Base-by-base conservation (phyloP, 2,797 vertebrate genomes). In the Pachyuromys duprasi region DNA sequence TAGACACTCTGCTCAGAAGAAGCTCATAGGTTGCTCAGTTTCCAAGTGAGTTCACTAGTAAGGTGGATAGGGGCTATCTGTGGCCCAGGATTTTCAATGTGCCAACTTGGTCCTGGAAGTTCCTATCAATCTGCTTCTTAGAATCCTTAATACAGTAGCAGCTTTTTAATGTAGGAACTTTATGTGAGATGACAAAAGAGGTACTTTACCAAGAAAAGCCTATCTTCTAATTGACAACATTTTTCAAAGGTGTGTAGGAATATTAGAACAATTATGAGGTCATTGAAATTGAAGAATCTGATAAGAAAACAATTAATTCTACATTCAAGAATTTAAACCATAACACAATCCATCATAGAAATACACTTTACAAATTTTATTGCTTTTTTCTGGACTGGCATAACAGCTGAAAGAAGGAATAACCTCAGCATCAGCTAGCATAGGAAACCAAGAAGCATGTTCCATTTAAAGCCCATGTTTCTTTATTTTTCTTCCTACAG, bases 401-500 rank as follows among this genome's bases (percentile, higher is more conserved):
- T 42, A 97, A 82, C 42, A 95, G 72, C 76, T 93, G 49, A 97
- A 89, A 36, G 80, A 89, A 97, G 75, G 92, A 96, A 96, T 82
- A 95, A 95, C 53, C 62, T 97, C 87, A 94, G 94, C 93, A 91
- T 93, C 75, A 95, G 74, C 90, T 94, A 94, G 69, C 86, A 42
- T 90, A 70, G 72, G 74, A 92, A 97, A 94, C 72, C 74, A 93
- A 93, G 60, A 93, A 74, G 81, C n/a, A 75, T n/a, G 91, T 65
- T 91, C 28, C 11, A 86, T 74, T 95, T 88, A 93, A 95, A 92
- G 65, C 15, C 26, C 20, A 26, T 70, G 36, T 93, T 96, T 90
- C n/a, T 94, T 95, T 97, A 75, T 95, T 93, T 95, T 95, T 78
- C 78, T 93, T 96, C 88, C 78, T 86, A 94, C 18, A 83, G 42